Base-by-base conservation (phyloP, 1,140 invertebrate species). In the Papilio polyxenes region DNA sequence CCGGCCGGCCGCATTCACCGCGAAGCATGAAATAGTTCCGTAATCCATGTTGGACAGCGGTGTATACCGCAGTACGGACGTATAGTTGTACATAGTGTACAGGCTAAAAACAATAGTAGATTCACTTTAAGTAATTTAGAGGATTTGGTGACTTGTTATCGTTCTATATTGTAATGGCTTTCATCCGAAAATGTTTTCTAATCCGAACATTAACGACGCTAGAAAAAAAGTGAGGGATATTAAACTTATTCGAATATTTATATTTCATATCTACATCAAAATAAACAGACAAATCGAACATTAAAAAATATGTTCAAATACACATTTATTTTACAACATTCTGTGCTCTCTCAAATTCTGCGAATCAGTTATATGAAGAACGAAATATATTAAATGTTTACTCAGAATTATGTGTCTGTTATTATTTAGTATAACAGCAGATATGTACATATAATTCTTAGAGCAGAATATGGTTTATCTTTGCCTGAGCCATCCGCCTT, bases 41-140 rank as follows among this genome's bases (percentile, higher is more conserved):
- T 97, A 97, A 93, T 97, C 96, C 86, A 97, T 95, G 91, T 98
- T 97, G 15, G 96, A 96, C 23, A 95, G 95, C 9, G 98, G 98
- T 8, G 97, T 98, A 91, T 98, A 98, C 23, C 89, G 88, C 0
- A 95, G 85, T 4, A 87, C 89, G 10, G 93, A 94, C 1, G 88
- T 87, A 72, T 88, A 90, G 4, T 91, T 93, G 11, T 85, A 86
- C 11, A 80, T 86, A 1, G 87, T 91, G 83, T 88, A 92, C 8
- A 84, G 79, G 44, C 91, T 93, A 81, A 3, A 80, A 80, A 69
- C 48, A 80, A 65, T 40, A 44, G 6, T 13, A 78, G 23, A 2
- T 31, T 1, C 51, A 78, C 75, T 31, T 77, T 23, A 20, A 59
- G 49, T 6, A 51, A 51, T 51, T 44, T 44, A 44, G 4, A 44